phyloP scores from a whole-genome alignment of 2,113 vertebrate species.

The Mystacornis crossleyi region DNA sequence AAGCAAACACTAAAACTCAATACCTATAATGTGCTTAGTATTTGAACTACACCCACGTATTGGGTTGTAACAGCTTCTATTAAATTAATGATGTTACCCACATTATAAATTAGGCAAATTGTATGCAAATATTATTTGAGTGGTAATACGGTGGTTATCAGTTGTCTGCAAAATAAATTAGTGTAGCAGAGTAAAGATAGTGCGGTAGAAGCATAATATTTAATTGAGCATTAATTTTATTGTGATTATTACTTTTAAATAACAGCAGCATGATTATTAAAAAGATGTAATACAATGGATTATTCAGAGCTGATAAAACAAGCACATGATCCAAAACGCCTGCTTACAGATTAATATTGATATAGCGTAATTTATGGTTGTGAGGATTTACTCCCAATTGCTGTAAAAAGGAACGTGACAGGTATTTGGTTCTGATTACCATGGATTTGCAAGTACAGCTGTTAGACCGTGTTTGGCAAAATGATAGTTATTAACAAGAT shows the following conservation, averaged over 20 bases:
- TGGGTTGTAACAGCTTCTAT: slow-evolving; percentile 64
- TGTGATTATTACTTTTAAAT: slow-evolving; percentile 74
- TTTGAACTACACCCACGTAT: slow-evolving; percentile 65
- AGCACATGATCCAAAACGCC: slow-evolving; percentile 2
- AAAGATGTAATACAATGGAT: slow-evolving; percentile 41
- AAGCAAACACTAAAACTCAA: slow-evolving; percentile 49
- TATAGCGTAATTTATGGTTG: slow-evolving; percentile 50
- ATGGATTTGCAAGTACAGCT: slow-evolving; percentile 49
- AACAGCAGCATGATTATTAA: slow-evolving; percentile 60
- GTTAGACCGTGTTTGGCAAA: slow-evolving; percentile 13
- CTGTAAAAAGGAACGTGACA: slow-evolving; percentile 64
- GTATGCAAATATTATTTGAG: slow-evolving; percentile 74
- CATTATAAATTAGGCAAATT: slow-evolving; percentile 74
- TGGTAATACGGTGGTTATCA: slow-evolving; percentile 66
- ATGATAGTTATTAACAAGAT: slow-evolving; percentile 55
- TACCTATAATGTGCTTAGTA: slow-evolving; percentile 34
- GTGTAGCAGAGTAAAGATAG: slow-evolving; percentile 60
- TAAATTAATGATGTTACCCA: slow-evolving; percentile 74
- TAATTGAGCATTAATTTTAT: slow-evolving; percentile 72
- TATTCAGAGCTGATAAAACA: slow-evolving; percentile 65
- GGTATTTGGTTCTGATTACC: slow-evolving; percentile 67
- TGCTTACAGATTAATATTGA: slow-evolving; percentile 67
- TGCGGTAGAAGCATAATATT: slow-evolving; percentile 38
- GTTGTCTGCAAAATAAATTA: slow-evolving; percentile 75
- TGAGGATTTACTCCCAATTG: slow-evolving; percentile 58